Conservation (phyloP, 2,888 invertebrate genomes). For the Agrenia bidenticulata region DNA sequence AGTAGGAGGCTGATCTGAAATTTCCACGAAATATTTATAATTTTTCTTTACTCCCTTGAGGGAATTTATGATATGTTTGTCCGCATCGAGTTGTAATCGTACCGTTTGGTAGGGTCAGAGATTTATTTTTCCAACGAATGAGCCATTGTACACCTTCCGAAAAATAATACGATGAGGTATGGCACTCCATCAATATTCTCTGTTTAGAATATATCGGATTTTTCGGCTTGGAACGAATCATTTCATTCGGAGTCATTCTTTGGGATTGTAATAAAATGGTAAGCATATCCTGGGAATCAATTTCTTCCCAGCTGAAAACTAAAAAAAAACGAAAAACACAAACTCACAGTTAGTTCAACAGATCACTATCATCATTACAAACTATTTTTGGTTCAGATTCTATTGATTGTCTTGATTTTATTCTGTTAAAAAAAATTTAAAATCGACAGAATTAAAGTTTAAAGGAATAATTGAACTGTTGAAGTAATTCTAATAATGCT, state of each 20-base stretch:
- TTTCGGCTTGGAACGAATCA: not conserved
- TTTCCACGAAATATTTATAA: no score
- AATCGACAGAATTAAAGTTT: not conserved
- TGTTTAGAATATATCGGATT: constrained; percentile 29
- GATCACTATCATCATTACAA: not conserved
- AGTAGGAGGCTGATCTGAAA: no score
- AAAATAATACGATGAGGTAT: constrained; percentile 42
- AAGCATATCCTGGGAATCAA: constrained; percentile 46
- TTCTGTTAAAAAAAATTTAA: no score
- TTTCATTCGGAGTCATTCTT: not conserved
- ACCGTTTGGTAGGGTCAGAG: constrained; percentile 19
- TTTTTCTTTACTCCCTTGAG: no score
- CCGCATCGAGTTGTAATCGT: no score
- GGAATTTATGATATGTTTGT: no score
- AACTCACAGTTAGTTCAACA: not conserved
- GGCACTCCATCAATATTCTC: constrained; percentile 20
- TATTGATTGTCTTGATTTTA: no score
- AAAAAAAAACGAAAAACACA: not conserved
- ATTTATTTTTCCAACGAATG: constrained; percentile 40
- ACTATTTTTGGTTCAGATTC: no score
- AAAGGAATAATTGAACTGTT: not conserved
- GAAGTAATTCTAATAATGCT: no score
- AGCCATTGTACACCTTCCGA: constrained; percentile 43
- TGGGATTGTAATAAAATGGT: not conserved
- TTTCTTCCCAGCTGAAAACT: constrained; percentile 48